A percentile compares a stretch with the other conserved stretches of the same genome.
phyloP scores from a whole-genome alignment of 2,113 vertebrate species.

The Ariopsis seemanni region DNA sequence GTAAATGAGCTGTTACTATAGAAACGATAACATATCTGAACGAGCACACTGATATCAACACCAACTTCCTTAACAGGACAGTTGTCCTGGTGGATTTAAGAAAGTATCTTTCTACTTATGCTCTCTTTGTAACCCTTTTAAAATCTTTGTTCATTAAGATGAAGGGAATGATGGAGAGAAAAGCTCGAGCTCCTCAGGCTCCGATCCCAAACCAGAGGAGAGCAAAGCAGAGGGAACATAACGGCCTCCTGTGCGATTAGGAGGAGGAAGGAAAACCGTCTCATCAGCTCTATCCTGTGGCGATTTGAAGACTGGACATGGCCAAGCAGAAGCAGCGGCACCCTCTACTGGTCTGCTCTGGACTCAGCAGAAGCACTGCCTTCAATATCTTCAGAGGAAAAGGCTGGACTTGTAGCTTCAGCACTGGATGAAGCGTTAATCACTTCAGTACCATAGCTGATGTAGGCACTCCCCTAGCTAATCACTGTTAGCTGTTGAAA shows the following conservation, averaged over 20 bases:
- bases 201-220: conserved; percentile 40
- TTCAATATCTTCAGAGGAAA: background rate
- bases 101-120: background rate
- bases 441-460: conserved; percentile 33
- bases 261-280: background rate
- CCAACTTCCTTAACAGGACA: background rate
- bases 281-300: conserved; percentile 23
- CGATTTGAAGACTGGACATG: conserved; percentile 1
- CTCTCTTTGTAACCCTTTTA: background rate
- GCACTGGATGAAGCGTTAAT: conserved; percentile 35
- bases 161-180: conserved; percentile 49
- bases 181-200: conserved; percentile 42
- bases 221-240: conserved; percentile 48
- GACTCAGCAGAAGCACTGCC: background rate
- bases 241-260: conserved; percentile 33
- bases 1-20: background rate
- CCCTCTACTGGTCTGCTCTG: background rate
- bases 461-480: conserved; percentile 36
- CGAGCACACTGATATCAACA: background rate
- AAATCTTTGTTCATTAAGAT: conserved; percentile 30
- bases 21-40: background rate
- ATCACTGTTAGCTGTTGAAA: conserved; percentile 21
- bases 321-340: background rate
- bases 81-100: background rate
- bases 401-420: conserved; percentile 29